A percentile compares a stretch with the other conserved stretches of the same genome.
Evolutionary conservation across 2,113 vertebrate species (phyloP).

Genomic region (Enhydra lutris): DNA sequence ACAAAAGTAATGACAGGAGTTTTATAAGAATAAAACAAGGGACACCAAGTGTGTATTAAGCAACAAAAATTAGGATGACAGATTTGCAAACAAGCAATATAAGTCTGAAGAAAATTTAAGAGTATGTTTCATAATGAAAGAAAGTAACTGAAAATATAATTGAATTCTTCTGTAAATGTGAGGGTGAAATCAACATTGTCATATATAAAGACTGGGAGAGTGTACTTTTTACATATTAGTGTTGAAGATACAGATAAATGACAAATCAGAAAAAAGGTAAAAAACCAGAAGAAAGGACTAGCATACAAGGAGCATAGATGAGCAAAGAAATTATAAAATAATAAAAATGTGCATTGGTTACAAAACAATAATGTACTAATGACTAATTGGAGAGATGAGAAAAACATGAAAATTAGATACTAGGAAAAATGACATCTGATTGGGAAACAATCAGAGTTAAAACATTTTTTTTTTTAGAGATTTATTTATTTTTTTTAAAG

Average conservation of each 20-base stretch:
- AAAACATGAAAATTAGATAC: slow-evolving; percentile 5
- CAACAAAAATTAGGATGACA: background rate
- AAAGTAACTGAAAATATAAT: background rate
- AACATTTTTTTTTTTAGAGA: no score
- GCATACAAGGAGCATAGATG: background rate
- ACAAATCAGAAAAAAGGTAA: background rate
- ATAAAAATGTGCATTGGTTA: background rate
- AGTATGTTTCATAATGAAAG: background rate
- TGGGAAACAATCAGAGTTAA: background rate
- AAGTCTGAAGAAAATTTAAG: background rate
- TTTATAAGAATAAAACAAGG: background rate
- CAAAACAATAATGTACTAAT: background rate
- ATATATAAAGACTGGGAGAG: background rate
- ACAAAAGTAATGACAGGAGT: background rate
- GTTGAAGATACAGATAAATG: background rate
- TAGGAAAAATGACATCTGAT: background rate
- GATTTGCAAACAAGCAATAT: background rate
- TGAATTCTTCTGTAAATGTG: background rate
- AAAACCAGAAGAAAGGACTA: background rate
- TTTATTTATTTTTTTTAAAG: no score
- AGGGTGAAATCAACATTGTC: background rate
- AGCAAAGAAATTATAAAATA: background rate
- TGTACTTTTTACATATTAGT: background rate
- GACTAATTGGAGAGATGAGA: background rate
- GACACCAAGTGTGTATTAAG: background rate